A percentile compares a stretch with the other conserved stretches of the same genome.
Evolutionary conservation across 2,113 vertebrate species (phyloP).

Genomic region (Struthio camelus): DNA sequence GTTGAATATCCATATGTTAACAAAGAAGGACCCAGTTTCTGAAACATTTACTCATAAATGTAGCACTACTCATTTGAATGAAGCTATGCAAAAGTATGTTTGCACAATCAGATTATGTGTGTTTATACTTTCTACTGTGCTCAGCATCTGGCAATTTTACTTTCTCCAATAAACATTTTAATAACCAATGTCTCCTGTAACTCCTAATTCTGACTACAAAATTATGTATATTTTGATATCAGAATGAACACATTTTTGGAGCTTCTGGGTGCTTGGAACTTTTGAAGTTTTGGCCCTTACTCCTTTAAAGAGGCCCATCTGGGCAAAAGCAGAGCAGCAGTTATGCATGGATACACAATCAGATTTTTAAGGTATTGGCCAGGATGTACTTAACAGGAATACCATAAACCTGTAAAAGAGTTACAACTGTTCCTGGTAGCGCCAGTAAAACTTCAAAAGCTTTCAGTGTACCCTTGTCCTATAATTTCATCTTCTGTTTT

Average conservation of each 20-base stretch:
- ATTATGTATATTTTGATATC: background rate
- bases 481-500: slow-evolving; percentile 46
- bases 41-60: background rate
- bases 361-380: slow-evolving; percentile 3
- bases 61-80: background rate
- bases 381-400: slow-evolving; percentile 33
- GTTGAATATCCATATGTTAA: background rate
- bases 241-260: background rate
- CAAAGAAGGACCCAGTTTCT: background rate
- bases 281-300: background rate
- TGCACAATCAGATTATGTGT: background rate
- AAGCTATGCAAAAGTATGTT: background rate
- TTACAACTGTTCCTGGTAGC: slow-evolving; percentile 58
- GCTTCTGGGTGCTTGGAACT: background rate
- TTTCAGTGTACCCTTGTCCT: background rate
- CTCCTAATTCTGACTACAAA: background rate
- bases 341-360: slow-evolving; percentile 9
- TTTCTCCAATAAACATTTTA: background rate
- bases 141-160: background rate
- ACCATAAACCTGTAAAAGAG: slow-evolving; percentile 40
- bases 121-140: background rate
- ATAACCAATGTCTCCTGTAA: background rate
- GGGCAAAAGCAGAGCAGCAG: background rate
- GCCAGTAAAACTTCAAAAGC: slow-evolving; percentile 24
- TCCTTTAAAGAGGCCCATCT: background rate